Evolutionary conservation across 1,140 invertebrate species (phyloP).

Genomic region (Danaus plexippus): DNA sequence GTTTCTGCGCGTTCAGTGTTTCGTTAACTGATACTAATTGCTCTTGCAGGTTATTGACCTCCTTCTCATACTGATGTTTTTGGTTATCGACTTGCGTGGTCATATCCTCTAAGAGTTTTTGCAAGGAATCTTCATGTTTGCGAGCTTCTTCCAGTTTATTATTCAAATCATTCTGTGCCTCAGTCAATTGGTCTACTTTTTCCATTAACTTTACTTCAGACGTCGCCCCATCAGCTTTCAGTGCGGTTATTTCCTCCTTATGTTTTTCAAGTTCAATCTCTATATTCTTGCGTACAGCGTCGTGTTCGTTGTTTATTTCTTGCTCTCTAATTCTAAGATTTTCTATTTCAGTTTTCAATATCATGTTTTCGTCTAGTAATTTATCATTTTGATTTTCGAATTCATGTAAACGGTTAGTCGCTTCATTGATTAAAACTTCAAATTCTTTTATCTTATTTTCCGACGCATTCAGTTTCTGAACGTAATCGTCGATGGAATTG

Average conservation of each 20-base stretch:
- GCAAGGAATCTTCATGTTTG: constrained; percentile 62
- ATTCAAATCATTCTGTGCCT: constrained; percentile 67
- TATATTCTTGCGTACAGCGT: constrained; percentile 46
- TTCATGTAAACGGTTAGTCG: constrained; percentile 40
- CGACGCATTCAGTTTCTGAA: constrained; percentile 42
- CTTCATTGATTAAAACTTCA: constrained; percentile 34
- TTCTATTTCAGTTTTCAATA: constrained; percentile 62
- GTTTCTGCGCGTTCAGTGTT: constrained; percentile 42
- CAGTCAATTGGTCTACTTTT: constrained; percentile 65
- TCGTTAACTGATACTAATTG: constrained; percentile 35
- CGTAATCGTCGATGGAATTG: constrained; percentile 41
- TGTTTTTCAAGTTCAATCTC: constrained; percentile 60
- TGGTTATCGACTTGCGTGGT: constrained; percentile 48
- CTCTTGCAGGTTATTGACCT: constrained; percentile 44
- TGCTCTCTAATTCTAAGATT: constrained; percentile 54
- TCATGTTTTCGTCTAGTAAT: constrained; percentile 56
- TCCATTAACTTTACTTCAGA: constrained; percentile 67
- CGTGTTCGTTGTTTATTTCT: constrained; percentile 52
- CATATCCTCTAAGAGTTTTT: constrained; percentile 63
- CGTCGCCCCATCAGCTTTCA: constrained; percentile 60
- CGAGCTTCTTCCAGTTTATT: constrained; percentile 67
- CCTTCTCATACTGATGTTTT: constrained; percentile 53
- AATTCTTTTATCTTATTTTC: constrained; percentile 55
- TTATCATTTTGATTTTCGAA: constrained; percentile 46
- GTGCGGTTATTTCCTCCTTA: constrained; percentile 54